Conservation (phyloP, 2,113 vertebrate species). For the Psittacus erithacus region DNA sequence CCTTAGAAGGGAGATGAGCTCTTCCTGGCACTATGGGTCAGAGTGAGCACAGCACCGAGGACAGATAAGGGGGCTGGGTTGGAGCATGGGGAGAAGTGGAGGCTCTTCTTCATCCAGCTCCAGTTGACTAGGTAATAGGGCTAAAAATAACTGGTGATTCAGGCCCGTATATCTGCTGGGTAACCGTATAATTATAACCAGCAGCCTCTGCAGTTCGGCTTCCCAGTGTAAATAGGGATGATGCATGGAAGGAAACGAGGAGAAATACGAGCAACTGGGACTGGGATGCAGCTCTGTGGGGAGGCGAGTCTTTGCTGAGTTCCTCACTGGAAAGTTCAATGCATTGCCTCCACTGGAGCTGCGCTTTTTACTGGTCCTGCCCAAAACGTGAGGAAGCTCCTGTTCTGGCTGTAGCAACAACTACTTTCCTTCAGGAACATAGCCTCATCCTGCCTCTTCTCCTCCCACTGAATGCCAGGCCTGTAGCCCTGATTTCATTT, state of each 20-base stretch:
- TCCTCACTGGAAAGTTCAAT: background rate
- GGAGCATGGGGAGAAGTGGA: background rate
- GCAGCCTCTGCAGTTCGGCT: slow-evolving; percentile 63
- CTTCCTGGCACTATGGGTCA: background rate
- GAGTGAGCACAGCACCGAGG: background rate
- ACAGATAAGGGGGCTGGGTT: slow-evolving; percentile 2
- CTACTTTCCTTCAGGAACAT: slow-evolving; percentile 11
- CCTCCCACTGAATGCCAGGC: slow-evolving; percentile 32
- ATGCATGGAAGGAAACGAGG: slow-evolving; percentile 41
- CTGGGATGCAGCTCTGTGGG: background rate
- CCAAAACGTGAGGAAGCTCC: background rate
- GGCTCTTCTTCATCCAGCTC: slow-evolving; percentile 66
- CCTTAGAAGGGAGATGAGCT: background rate
- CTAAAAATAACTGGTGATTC: slow-evolving; percentile 74
- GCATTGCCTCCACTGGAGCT: background rate
- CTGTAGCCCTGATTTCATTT: slow-evolving; percentile 35
- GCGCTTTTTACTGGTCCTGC: slow-evolving; percentile 3
- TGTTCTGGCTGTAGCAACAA: slow-evolving; percentile 6
- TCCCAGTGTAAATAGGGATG: slow-evolving; percentile 51
- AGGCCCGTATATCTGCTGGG: slow-evolving; percentile 69
- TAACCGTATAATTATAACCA: slow-evolving; percentile 69
- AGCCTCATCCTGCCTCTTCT: background rate
- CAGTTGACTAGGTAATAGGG: slow-evolving; percentile 70
- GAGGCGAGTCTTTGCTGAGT: background rate
- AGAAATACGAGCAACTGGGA: slow-evolving; percentile 14